Conservation (phyloP, 2,113 vertebrate genomes). For the Apistogramma diplotaenia region DNA sequence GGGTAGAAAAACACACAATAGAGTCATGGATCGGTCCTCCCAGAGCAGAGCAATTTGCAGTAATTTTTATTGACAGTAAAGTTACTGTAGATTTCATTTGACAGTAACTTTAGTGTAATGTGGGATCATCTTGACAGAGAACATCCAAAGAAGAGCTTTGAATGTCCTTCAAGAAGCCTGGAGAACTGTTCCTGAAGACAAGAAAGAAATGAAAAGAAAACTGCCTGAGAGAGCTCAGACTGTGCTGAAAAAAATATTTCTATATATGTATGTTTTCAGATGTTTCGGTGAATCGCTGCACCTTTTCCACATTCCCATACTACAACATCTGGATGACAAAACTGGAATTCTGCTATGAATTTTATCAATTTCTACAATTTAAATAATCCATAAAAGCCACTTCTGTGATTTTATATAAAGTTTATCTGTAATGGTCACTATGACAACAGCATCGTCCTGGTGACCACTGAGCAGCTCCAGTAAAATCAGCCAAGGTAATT, state of each 20-base stretch:
- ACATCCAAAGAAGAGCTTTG: neutral
- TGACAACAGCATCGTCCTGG: neutral
- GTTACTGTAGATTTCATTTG: neutral
- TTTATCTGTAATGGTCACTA: rapidly evolving
- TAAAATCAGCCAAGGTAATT: neutral
- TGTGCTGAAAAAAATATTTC: too few species aligned
- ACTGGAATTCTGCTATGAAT: neutral
- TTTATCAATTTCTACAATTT: neutral
- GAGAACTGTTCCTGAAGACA: neutral
- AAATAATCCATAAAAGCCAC: neutral
- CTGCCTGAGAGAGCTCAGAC: too few species aligned
- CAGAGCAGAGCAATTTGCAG: neutral
- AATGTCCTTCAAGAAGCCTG: neutral
- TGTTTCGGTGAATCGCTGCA: neutral
- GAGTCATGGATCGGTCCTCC: too few species aligned
- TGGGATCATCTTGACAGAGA: neutral
- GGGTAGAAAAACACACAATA: too few species aligned
- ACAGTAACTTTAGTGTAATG: rapidly evolving
- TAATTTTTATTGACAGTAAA: neutral
- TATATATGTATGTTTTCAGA: neutral
- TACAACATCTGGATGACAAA: neutral
- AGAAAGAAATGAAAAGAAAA: neutral
- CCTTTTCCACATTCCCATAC: neutral
- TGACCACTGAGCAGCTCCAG: neutral
- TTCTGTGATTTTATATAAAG: neutral